Evolutionary conservation across 2,888 invertebrate species (phyloP).

Genomic region (Coleophora deauratella): DNA sequence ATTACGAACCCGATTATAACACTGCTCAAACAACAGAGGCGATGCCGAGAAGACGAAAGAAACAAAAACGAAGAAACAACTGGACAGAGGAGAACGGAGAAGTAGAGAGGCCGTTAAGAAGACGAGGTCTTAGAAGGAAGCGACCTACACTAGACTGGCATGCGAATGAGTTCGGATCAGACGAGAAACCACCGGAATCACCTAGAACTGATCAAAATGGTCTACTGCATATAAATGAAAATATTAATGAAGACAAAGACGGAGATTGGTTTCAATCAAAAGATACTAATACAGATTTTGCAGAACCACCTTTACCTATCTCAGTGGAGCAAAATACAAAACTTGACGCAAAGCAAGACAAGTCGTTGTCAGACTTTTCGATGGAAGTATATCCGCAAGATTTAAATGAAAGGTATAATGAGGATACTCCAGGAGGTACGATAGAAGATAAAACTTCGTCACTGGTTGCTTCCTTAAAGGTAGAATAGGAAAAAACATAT

Average conservation of each 20-base stretch:
- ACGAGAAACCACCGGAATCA: slow-evolving; percentile 19
- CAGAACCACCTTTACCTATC: background rate
- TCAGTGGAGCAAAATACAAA: slow-evolving; percentile 1
- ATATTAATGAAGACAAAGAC: background rate
- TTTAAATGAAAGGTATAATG: slow-evolving; percentile 8
- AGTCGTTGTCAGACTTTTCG: slow-evolving; percentile 50
- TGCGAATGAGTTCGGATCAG: slow-evolving; percentile 12
- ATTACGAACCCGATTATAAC: slow-evolving; percentile 29
- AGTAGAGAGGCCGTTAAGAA: slow-evolving; percentile 38
- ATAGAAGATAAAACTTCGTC: too few species aligned
- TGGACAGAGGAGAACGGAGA: slow-evolving; percentile 53
- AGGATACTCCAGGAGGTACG: slow-evolving; percentile 1
- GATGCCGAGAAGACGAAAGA: slow-evolving; percentile 39
- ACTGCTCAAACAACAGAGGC: slow-evolving; percentile 30
- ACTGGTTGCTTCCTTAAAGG: too few species aligned
- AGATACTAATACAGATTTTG: background rate
- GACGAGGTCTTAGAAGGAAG: slow-evolving; percentile 47
- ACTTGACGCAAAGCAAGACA: slow-evolving; percentile 26
- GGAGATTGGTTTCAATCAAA: background rate
- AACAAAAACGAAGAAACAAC: slow-evolving; percentile 41
- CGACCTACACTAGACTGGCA: slow-evolving; percentile 38
- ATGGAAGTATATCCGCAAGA: slow-evolving; percentile 25
- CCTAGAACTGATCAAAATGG: slow-evolving; percentile 11
- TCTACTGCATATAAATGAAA: slow-evolving; percentile 3
- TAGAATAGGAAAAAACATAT: too few species aligned